These are phyloP conservation scores for Thinocorus orbignyianus DNA, from an alignment of 2,113 vertebrate species.

Conservation along the genomic window DNA sequence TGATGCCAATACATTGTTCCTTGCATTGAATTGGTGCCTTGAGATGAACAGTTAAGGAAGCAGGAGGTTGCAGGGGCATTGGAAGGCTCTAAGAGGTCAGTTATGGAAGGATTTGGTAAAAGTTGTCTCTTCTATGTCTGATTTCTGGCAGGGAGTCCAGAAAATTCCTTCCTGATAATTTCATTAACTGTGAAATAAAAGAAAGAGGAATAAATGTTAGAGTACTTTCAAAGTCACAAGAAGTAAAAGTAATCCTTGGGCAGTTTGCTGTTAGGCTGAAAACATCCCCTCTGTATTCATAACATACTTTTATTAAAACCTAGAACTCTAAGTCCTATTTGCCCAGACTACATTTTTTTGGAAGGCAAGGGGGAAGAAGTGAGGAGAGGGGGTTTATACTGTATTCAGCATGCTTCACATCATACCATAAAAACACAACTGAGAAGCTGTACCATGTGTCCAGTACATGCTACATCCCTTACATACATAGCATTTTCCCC, in stretches of 20 bases:
- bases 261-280: neutral
- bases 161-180: constrained; percentile 99
- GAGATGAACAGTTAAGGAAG: constrained; percentile 60
- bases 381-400: neutral
- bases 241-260: neutral
- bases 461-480: neutral
- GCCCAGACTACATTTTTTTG: neutral
- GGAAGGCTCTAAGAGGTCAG: constrained; percentile 64
- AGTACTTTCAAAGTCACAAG: neutral
- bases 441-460: neutral
- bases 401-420: neutral
- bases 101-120: constrained; percentile 56
- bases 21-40: constrained; percentile 47
- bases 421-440: neutral
- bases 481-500: neutral
- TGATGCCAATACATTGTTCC: constrained; percentile 66
- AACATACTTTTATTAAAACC: neutral
- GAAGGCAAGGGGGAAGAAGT: neutral
- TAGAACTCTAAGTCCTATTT: neutral
- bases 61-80: constrained; percentile 55
- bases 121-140: constrained; percentile 87
- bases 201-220: constrained; percentile 29
- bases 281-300: neutral
- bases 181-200: constrained; percentile 90
- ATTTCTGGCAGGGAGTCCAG: constrained; percentile 86